phyloP scores from a whole-genome alignment of 2,888 invertebrate genomes.

The Lomographa bimaculata region DNA sequence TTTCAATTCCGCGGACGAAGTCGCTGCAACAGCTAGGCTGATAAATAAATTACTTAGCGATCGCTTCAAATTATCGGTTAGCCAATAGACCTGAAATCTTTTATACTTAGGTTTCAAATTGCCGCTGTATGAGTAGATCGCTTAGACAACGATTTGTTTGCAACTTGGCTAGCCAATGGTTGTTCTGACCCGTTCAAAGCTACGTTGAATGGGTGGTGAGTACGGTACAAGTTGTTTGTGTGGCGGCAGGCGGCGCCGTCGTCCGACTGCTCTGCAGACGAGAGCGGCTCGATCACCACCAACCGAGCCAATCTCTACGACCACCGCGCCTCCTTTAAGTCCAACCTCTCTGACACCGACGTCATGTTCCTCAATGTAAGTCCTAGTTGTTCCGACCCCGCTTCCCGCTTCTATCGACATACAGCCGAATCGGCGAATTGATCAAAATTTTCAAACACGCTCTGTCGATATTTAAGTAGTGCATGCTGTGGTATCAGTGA shows the following conservation, averaged over 20 bases:
- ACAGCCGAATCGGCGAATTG: constrained; percentile 33
- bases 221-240: constrained; percentile 33
- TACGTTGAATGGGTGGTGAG: too few relatives aligned
- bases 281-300: constrained; percentile 92
- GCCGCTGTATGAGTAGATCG: too few relatives aligned
- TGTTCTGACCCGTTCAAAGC: too few relatives aligned
- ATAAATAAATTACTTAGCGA: too few relatives aligned
- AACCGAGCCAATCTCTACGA: constrained; percentile 89
- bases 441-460: constrained; percentile 29
- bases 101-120: too few relatives aligned
- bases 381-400: constrained; percentile 59
- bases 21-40: too few relatives aligned
- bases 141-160: too few relatives aligned
- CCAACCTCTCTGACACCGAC: constrained; percentile 97
- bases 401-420: constrained; percentile 42
- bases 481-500: constrained; percentile 31
- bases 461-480: constrained; percentile 36
- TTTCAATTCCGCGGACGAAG: too few relatives aligned
- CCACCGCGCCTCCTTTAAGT: constrained; percentile 91
- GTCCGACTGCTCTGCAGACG: constrained; percentile 85
- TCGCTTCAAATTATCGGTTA: too few relatives aligned
- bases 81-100: too few relatives aligned
- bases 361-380: constrained; percentile 94
- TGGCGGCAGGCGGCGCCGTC: constrained; percentile 84
- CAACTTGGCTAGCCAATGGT: too few relatives aligned